These are phyloP conservation scores for Antennarius striatus DNA, from an alignment of 2,113 vertebrate species.

Conservation along the genomic window DNA sequence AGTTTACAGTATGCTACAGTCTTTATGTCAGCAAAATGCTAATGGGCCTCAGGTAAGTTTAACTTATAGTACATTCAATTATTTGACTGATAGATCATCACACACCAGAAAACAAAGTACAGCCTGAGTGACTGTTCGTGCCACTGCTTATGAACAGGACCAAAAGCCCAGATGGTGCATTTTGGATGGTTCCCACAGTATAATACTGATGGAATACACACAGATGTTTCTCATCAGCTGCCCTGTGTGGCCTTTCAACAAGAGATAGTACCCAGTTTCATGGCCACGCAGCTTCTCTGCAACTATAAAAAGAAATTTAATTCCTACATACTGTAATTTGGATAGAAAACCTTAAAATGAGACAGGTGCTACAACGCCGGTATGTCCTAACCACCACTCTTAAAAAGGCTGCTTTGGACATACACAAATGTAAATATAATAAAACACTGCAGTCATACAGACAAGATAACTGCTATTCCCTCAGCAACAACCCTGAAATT, in stretches of 20 bases:
- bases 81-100: background rate
- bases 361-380: constrained; percentile 5
- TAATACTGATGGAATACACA: constrained; percentile 42
- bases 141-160: background rate
- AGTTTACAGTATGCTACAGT: background rate
- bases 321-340: background rate
- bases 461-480: background rate
- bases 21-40: background rate
- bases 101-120: constrained; percentile 9
- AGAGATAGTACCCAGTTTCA: constrained; percentile 11
- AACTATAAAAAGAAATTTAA: constrained; percentile 26
- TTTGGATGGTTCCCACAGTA: constrained; percentile 27
- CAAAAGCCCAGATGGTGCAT: constrained; percentile 44
- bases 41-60: background rate
- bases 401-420: constrained; percentile 4
- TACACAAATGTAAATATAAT: constrained; percentile 15
- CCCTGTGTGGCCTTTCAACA: constrained; percentile 16
- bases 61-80: background rate
- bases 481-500: constrained; percentile 35
- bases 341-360: background rate
- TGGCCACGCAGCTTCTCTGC: constrained; percentile 11
- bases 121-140: background rate
- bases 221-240: constrained; percentile 49
- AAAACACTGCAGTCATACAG: constrained; percentile 4
- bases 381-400: constrained; percentile 7